phyloP scores from a whole-genome alignment of 2,113 vertebrate species.

The Nycticryphes semicollaris region DNA sequence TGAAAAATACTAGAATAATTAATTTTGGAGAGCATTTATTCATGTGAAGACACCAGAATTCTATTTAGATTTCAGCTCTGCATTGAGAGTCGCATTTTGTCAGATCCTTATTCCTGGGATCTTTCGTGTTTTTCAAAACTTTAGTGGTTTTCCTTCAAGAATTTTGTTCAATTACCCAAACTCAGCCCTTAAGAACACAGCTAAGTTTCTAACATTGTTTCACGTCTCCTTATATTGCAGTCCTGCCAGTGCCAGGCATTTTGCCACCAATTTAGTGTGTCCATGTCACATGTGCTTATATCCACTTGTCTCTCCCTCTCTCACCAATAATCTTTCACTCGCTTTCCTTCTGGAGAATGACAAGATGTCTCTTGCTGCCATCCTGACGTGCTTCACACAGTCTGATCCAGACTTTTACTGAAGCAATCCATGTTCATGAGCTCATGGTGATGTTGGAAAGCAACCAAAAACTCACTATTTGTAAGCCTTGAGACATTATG shows the following conservation, averaged over 20 bases:
- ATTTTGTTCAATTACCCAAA: neutral
- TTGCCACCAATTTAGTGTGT: neutral
- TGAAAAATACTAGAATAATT: neutral
- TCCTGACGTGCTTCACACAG: neutral
- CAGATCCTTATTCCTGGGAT: neutral
- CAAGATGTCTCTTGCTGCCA: neutral
- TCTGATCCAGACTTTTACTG: neutral
- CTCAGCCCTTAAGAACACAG: neutral
- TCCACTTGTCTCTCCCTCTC: neutral
- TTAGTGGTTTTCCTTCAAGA: neutral
- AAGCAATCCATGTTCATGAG: neutral
- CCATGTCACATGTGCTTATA: neutral
- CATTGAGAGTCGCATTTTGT: neutral
- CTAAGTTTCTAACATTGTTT: neutral
- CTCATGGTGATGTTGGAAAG: neutral
- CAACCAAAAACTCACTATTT: neutral
- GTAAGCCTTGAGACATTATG: neutral
- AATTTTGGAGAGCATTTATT: neutral
- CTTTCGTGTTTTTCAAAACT: neutral
- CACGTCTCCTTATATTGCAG: neutral
- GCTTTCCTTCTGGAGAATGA: neutral
- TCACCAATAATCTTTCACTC: neutral
- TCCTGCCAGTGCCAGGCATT: neutral
- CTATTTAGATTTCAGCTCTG: neutral
- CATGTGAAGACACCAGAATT: neutral